Percentiles rank a stretch among this genome's conserved stretches.
These are phyloP conservation scores for Brenthis daphne DNA, from an alignment of 2,888 invertebrate genomes.

Conservation along the genomic window DNA sequence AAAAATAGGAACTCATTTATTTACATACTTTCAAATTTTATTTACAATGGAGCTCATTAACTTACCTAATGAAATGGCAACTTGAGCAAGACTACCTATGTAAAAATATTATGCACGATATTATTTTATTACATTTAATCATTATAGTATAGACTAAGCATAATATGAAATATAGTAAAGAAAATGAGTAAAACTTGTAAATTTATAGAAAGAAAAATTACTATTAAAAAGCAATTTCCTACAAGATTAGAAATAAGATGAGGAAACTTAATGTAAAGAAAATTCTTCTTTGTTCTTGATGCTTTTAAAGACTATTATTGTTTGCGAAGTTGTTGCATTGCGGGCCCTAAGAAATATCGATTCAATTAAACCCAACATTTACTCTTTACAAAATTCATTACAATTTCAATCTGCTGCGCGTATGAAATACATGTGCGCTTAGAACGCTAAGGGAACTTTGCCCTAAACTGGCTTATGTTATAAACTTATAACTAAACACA, in stretches of 20 bases:
- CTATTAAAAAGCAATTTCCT: not conserved
- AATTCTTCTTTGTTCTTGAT: slow-evolving; percentile 10
- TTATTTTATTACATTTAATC: slow-evolving; percentile 2
- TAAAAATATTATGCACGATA: slow-evolving; percentile 51
- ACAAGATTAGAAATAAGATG: slow-evolving; percentile 5
- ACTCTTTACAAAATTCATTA: slow-evolving; percentile 29
- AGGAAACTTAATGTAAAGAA: slow-evolving; percentile 4
- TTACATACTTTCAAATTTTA: slow-evolving; percentile 67
- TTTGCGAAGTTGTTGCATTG: slow-evolving; percentile 15
- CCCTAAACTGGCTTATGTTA: not conserved
- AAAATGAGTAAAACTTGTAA: slow-evolving; percentile 29
- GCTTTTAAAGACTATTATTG: slow-evolving; percentile 20
- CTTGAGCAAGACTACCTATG: slow-evolving; percentile 72
- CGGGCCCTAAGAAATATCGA: slow-evolving; percentile 30
- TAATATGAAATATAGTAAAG: slow-evolving; percentile 35
- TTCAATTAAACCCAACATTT: slow-evolving; percentile 32
- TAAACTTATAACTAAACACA: slow-evolving; percentile 25
- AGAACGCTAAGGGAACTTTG: slow-evolving; percentile 10
- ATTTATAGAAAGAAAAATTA: slow-evolving; percentile 13
- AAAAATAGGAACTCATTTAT: slow-evolving; percentile 81
- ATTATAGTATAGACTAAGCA: slow-evolving; percentile 37
- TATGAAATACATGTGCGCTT: slow-evolving; percentile 23
- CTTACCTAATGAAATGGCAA: slow-evolving; percentile 68
- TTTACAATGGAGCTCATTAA: slow-evolving; percentile 62
- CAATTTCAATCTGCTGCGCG: slow-evolving; percentile 24